Percentiles rank a stretch among this genome's conserved stretches.
Evolutionary conservation across 2,113 vertebrate genomes (phyloP).

Genomic region (Ondatra zibethicus): DNA sequence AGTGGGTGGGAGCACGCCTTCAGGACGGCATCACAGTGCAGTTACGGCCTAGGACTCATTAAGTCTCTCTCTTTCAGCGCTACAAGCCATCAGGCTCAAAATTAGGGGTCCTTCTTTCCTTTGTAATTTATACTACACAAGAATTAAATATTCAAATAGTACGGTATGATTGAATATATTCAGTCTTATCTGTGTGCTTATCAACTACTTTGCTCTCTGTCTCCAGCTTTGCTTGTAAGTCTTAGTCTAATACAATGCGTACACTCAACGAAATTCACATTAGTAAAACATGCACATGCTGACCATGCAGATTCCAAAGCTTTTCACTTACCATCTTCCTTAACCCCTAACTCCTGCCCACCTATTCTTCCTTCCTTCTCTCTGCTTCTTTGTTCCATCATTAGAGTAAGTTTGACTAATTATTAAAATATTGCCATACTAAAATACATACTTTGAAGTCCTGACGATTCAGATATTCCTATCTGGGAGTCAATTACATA

Average conservation of each 20-base stretch:
- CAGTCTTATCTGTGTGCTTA: neutral
- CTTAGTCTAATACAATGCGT: neutral
- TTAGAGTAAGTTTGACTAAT: neutral
- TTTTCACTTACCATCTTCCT: neutral
- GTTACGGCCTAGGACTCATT: neutral
- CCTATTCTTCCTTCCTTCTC: too few species aligned
- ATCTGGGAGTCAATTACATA: neutral
- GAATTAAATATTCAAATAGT: neutral
- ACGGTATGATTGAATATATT: neutral
- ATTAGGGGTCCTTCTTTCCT: neutral
- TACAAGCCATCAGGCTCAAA: neutral
- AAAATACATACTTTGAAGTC: neutral
- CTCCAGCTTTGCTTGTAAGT: neutral
- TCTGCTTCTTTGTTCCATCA: rapidly evolving
- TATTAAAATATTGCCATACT: neutral
- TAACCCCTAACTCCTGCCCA: neutral
- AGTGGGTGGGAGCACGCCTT: neutral
- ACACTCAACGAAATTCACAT: neutral
- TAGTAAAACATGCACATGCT: neutral
- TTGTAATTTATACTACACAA: neutral
- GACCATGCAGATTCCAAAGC: neutral
- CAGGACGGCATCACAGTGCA: neutral
- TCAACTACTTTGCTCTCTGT: neutral
- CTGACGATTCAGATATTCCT: neutral
- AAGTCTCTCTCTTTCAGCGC: neutral